Evolutionary conservation across 2,797 vertebrate genomes (phyloP).

Genomic region (Urosaurus nigricauda): DNA sequence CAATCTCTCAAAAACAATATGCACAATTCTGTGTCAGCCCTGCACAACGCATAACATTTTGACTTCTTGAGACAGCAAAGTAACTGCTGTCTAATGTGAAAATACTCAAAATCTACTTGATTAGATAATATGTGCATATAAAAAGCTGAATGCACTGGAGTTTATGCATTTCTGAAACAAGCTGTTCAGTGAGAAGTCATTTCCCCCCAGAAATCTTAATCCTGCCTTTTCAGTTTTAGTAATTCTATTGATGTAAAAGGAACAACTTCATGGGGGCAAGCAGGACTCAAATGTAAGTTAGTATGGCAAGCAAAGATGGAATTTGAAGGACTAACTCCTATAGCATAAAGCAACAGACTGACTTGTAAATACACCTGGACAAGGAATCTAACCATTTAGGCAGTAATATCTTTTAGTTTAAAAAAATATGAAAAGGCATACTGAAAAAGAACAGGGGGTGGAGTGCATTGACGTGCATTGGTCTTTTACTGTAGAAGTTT

Average conservation of each 20-base stretch:
- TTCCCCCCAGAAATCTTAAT: slow-evolving; percentile 62
- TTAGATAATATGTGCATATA: slow-evolving; percentile 35
- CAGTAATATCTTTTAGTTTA: background rate
- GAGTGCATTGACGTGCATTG: background rate
- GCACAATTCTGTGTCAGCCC: slow-evolving; percentile 61
- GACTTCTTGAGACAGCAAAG: slow-evolving; percentile 54
- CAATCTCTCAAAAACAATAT: slow-evolving; percentile 74
- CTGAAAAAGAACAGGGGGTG: background rate
- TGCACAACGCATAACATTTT: slow-evolving; percentile 63
- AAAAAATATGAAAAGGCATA: background rate
- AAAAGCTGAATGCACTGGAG: slow-evolving; percentile 48
- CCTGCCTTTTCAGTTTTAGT: slow-evolving; percentile 50
- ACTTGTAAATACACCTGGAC: slow-evolving; percentile 6
- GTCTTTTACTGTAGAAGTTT: background rate
- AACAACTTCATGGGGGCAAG: background rate
- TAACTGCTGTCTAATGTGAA: slow-evolving; percentile 57
- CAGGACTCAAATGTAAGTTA: slow-evolving; percentile 6
- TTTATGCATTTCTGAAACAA: slow-evolving; percentile 58
- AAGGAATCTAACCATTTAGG: background rate
- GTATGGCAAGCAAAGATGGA: slow-evolving; percentile 14
- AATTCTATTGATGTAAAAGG: background rate
- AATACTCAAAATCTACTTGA: slow-evolving; percentile 43
- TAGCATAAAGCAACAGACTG: background rate
- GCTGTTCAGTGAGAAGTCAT: slow-evolving; percentile 58
- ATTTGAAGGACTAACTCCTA: background rate